Evolutionary conservation across 2,113 vertebrate genomes (phyloP), one percentile per base, ranked within the genome.

Genomic region (Hemiprocne comata): DNA sequence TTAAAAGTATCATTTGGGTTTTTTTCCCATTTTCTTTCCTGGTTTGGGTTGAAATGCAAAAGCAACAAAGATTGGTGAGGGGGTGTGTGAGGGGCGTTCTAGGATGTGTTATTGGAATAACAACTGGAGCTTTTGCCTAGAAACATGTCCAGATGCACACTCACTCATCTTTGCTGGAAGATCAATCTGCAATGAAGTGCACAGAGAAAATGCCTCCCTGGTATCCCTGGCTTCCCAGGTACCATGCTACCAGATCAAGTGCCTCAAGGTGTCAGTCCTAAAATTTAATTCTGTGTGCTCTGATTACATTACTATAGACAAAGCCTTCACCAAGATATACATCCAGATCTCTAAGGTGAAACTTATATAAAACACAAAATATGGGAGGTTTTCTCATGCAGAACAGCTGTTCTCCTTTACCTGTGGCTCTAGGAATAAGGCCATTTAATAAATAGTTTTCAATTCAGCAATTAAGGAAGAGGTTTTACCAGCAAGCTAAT

Each of bases 331-430:
- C 20, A 21, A 26, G 36, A 17, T 4, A 42, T 1, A 13, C 17
- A 34, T 15, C 34, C 17, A 51, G 38, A 48, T 53, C 23, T 92
- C 73, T 9, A 38, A 71, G 83, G 55, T n/a, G 55, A 74, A 88
- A 71, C 60, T 17, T 15, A 17, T 0, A 2, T 4, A 64, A 25
- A 44, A 13, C 33, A 86, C 53, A 29, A 33, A 48, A 40, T 40
- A 46, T 1, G 5, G 9, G 50, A 73, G 19, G 2, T 74, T 85
- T 80, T 76, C 40, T 93, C 19, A 21, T 24, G 75, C 38, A 40
- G n/a, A 89, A n/a, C 42, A 83, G 69, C 46, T 91, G 36, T 13
- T 88, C 46, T 87, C 28, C 74, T 40, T 48, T 75, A 93, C 82
- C 71, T 70, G 36, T 74, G 62, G 69, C 61, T 75, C 64, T 78